Percentiles rank a stretch among this genome's conserved stretches.
Conservation (phyloP, 2,888 invertebrate genomes). For the Stomorhina lunata region DNA sequence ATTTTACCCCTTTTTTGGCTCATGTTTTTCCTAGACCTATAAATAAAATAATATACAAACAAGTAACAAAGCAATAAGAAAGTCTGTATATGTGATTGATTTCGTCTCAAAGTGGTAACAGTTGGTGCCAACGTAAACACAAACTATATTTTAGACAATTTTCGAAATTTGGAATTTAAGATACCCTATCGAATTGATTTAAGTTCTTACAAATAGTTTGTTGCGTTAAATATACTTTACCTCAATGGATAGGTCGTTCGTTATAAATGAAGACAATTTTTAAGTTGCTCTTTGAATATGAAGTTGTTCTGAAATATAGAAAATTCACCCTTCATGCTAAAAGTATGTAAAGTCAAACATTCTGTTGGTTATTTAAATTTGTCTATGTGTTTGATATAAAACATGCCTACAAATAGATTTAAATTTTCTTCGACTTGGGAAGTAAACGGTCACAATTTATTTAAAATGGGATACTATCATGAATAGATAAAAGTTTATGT, state of each 20-base stretch:
- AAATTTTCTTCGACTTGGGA: not conserved
- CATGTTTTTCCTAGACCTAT: not conserved
- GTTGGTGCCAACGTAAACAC: conserved; percentile 76
- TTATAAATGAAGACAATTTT: no score
- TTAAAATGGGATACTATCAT: not conserved
- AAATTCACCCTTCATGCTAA: no score
- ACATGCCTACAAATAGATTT: conserved; percentile 13
- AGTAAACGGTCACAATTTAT: not conserved
- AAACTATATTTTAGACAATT: conserved; percentile 63
- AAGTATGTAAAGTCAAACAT: no score
- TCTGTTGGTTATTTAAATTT: no score
- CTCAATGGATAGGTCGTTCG: no score
- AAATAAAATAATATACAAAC: conserved; percentile 22
- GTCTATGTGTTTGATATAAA: not conserved
- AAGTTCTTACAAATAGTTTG: no score
- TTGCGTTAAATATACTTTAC: no score
- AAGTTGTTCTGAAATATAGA: no score
- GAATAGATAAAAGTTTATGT: not conserved
- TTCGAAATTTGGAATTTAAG: not conserved
- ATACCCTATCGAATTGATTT: no score
- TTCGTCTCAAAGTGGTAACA: conserved; percentile 70
- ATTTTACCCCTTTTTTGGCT: not conserved
- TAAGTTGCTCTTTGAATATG: no score
- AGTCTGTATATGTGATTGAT: conserved; percentile 46
- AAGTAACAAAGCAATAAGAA: conserved; percentile 16